Conservation (phyloP, 92 coral and sea anemone species). For the Porites cylindrica region DNA sequence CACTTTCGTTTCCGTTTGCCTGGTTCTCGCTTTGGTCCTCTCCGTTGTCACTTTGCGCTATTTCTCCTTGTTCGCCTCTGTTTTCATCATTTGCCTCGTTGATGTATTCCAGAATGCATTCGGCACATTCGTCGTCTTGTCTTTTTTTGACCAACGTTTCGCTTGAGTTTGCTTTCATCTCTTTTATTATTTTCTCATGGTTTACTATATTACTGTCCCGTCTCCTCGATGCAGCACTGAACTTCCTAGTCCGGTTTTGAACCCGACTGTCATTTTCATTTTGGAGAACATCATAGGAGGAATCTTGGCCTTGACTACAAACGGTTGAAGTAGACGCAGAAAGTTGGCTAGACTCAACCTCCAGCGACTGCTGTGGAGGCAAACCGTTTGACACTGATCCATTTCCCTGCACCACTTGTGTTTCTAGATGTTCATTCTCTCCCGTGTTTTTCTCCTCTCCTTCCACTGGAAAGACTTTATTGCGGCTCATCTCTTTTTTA, state of each 20-base stretch:
- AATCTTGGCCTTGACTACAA: neutral
- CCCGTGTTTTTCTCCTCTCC: neutral
- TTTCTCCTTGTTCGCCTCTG: neutral
- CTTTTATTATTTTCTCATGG: constrained; percentile 39
- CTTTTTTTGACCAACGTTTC: constrained; percentile 18
- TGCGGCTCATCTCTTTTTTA: constrained; percentile 29
- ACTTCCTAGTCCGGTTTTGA: neutral
- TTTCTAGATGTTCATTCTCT: neutral
- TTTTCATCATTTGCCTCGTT: neutral
- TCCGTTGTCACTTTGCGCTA: neutral
- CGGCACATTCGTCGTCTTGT: neutral
- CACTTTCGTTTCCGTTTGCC: neutral
- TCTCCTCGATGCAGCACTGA: neutral
- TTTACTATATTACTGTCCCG: constrained; percentile 24
- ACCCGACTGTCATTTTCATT: neutral
- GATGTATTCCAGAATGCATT: constrained; percentile 30
- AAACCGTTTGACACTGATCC: neutral
- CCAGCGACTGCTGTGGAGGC: neutral
- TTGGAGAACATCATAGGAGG: neutral
- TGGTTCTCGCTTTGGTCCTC: neutral
- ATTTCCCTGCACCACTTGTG: neutral
- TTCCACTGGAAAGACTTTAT: constrained; percentile 23
- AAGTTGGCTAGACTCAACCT: constrained; percentile 27
- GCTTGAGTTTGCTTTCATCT: neutral
- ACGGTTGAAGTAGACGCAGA: neutral